Evolutionary conservation across 2,797 vertebrate genomes (phyloP), one percentile per base, ranked within the genome.

Genomic region (Mergus octosetaceus): DNA sequence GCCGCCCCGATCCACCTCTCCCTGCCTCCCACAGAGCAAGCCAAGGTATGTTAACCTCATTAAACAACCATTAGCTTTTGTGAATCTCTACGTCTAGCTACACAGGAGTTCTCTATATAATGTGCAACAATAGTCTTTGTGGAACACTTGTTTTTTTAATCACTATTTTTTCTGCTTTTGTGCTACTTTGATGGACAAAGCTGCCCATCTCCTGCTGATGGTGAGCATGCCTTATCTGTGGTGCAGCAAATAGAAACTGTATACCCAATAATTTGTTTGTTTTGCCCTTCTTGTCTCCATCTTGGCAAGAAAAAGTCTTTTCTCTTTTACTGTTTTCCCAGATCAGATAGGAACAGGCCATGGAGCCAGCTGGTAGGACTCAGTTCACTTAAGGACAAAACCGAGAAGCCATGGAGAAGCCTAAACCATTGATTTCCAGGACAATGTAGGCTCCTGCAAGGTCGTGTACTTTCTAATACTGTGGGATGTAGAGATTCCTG

Each of bases 161-260:
- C 45, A 3, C 45, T 28, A 3, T 4, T 22, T 47, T 0, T n/a
- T 60, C 18, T 11, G 22, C 28, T 7, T 12, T 25, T 15, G 53
- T 3, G 28, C 28, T n/a, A 9, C 27, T 24, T 38, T 1, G 3
- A 38, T 38, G 13, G 85, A 9, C 1, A 1, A 2, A 22, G 53
- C 32, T 32, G 27, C 11, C 43, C 45, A 51, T 27, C 36, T 61
- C 27, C 28, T 32, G 32, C 43, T 38, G 53, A 15, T 13, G 8
- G n/a, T 3, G 68, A 64, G 51, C 28, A 8, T 4, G 51, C 36
- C 6, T 39, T 27, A 7, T 4, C 51, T 39, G 36, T 11, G 20
- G 54, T 7, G 17, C 38, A 39, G 45, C 10, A 45, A 68, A 28
- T 1, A 34, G 38, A 62, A 74, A 28, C 45, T 17, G 0, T 8